phyloP scores from a whole-genome alignment of 2,113 vertebrate genomes.

The Cettia cetti region DNA sequence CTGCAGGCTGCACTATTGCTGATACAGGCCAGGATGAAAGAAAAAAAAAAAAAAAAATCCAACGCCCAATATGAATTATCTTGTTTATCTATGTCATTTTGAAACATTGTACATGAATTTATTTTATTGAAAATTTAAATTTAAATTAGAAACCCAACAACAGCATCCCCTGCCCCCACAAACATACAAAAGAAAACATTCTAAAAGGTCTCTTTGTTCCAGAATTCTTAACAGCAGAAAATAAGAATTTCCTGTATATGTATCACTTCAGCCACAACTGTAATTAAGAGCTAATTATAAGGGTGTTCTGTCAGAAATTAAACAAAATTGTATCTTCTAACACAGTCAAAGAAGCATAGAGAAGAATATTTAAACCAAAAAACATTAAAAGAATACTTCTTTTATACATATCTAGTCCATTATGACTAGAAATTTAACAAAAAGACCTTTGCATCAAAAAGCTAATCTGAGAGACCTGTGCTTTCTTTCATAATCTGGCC shows the following conservation, averaged over 20 bases:
- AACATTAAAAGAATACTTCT: neutral
- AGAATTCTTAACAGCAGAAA: neutral
- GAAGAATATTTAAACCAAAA: neutral
- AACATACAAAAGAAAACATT: neutral
- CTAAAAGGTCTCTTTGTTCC: neutral
- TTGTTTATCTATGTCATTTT: neutral
- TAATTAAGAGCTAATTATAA: neutral
- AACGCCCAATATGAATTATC: neutral
- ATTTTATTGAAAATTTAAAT: neutral
- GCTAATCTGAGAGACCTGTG: neutral
- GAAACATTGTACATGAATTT: neutral
- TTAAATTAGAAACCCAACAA: neutral
- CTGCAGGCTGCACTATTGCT: neutral
- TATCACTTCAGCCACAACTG: neutral
- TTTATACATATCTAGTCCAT: neutral
- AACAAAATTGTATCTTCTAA: neutral
- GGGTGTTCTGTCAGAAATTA: neutral
- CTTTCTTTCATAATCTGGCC: neutral
- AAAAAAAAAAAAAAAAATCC: neutral
- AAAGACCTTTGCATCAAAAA: neutral
- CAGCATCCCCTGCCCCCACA: rapidly evolving
- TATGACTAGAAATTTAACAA: neutral
- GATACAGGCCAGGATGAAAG: neutral
- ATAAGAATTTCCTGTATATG: neutral
- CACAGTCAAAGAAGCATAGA: neutral